phyloP scores from a whole-genome alignment of 2,888 invertebrate genomes.

The Pseudoips prasinana region DNA sequence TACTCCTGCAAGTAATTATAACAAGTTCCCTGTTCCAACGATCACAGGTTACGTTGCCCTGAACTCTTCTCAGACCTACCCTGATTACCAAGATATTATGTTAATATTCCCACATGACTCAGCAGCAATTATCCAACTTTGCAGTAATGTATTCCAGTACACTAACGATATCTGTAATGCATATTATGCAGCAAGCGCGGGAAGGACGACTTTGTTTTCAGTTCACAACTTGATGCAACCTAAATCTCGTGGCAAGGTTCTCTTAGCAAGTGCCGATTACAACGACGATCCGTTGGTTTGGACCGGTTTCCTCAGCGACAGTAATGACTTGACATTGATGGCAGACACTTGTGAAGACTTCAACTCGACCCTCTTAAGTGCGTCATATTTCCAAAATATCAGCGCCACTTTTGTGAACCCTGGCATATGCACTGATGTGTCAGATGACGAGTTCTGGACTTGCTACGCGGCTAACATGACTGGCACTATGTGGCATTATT shows the following conservation, averaged over 20 bases:
- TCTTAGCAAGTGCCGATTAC: slow-evolving; percentile 15
- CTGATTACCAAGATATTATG: slow-evolving; percentile 36
- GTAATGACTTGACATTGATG: slow-evolving; percentile 32
- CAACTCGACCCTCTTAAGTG: slow-evolving; percentile 26
- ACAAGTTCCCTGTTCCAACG: slow-evolving; percentile 24
- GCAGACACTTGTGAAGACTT: slow-evolving; percentile 32
- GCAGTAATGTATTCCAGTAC: slow-evolving; percentile 33
- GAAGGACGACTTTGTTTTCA: slow-evolving; percentile 9
- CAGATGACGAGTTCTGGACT: slow-evolving; percentile 18
- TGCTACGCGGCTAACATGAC: slow-evolving; percentile 30
- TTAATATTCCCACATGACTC: slow-evolving; percentile 27
- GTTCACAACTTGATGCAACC: slow-evolving; percentile 25
- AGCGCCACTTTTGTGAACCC: slow-evolving; percentile 30
- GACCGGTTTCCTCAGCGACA: slow-evolving; percentile 14
- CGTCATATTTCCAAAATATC: slow-evolving; percentile 27
- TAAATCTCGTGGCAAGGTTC: slow-evolving; percentile 26
- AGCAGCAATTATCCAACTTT: slow-evolving; percentile 26
- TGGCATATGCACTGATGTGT: slow-evolving; percentile 23
- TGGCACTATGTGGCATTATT: slow-evolving; percentile 32
- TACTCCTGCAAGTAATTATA: neutral
- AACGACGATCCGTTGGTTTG: slow-evolving; percentile 20
- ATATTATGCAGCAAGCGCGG: slow-evolving; percentile 16
- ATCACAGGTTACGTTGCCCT: slow-evolving; percentile 23
- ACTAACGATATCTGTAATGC: slow-evolving; percentile 34
- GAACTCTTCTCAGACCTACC: slow-evolving; percentile 21